phyloP scores from a whole-genome alignment of 2,113 vertebrate genomes.

The Cyprinodon variegatus region DNA sequence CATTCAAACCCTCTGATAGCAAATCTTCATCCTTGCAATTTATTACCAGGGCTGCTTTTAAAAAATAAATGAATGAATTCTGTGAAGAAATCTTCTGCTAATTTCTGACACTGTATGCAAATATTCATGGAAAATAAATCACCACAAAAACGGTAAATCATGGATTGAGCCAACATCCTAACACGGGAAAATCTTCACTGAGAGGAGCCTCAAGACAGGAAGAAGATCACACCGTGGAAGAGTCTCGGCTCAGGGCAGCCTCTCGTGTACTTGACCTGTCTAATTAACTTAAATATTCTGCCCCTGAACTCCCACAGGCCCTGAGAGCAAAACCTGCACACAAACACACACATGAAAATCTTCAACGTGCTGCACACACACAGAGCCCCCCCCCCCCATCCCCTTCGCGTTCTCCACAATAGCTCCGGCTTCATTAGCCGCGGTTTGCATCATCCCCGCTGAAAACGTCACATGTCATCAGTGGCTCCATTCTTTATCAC shows the following conservation, averaged over 20 bases:
- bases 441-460: slow-evolving; percentile 73
- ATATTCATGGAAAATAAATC: neutral
- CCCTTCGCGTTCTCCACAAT: slow-evolving; percentile 41
- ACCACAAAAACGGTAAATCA: neutral
- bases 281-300: slow-evolving; percentile 56
- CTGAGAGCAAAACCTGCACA: slow-evolving; percentile 8
- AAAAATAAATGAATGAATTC: neutral
- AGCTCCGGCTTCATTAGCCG: slow-evolving; percentile 72
- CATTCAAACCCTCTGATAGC: too few relatives aligned
- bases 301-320: slow-evolving; percentile 48
- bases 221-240: neutral
- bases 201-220: slow-evolving; percentile 11
- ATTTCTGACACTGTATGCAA: neutral
- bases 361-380: slow-evolving; percentile 13
- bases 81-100: neutral
- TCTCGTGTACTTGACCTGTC: slow-evolving; percentile 43
- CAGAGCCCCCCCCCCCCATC: slow-evolving; percentile 35
- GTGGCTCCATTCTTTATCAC: slow-evolving; percentile 78
- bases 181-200: neutral
- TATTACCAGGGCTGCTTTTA: neutral
- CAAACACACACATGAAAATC: slow-evolving; percentile 22
- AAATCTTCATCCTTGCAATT: neutral
- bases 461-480: slow-evolving; percentile 81
- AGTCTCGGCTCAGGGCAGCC: slow-evolving; percentile 21
- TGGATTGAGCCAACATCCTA: neutral